phyloP scores from a whole-genome alignment of 1,140 invertebrate genomes.

The Ruditapes philippinarum region DNA sequence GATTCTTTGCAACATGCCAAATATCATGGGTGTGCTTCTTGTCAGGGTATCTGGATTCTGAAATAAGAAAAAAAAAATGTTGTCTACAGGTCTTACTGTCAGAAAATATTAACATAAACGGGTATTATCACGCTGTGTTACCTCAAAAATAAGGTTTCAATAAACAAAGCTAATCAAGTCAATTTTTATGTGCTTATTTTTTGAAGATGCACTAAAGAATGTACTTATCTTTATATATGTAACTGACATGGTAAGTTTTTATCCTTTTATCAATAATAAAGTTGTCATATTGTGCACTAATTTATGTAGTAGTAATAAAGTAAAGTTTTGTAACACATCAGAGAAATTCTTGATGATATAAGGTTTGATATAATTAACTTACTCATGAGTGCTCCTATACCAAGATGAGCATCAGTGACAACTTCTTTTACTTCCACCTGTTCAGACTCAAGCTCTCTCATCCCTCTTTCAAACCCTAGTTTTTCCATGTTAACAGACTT shows the following conservation, averaged over 20 bases:
- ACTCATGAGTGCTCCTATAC: constrained; percentile 53
- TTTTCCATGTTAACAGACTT: constrained; percentile 48
- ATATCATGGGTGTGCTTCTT: constrained; percentile 68
- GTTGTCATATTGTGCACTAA: not conserved
- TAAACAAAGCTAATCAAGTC: no score
- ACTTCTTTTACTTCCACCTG: constrained; percentile 4
- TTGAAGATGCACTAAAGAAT: no score
- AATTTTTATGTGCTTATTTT: no score
- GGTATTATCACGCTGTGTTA: no score
- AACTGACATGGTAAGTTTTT: not conserved
- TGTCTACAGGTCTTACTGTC: no score
- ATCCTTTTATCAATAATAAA: not conserved
- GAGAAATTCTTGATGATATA: not conserved
- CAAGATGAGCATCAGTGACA: constrained; percentile 57
- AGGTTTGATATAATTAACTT: not conserved
- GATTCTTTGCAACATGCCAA: constrained; percentile 69
- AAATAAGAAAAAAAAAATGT: not conserved
- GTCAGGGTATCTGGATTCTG: constrained; percentile 48
- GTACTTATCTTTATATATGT: no score
- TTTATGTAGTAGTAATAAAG: not conserved
- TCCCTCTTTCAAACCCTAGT: constrained; percentile 36
- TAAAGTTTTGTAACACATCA: not conserved
- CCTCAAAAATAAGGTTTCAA: no score
- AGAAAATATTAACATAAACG: no score
- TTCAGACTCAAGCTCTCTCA: not conserved